A percentile compares a stretch with the other conserved stretches of the same genome.
phyloP scores from a whole-genome alignment of 2,797 vertebrate genomes.

The Lophotriccus pileatus region DNA sequence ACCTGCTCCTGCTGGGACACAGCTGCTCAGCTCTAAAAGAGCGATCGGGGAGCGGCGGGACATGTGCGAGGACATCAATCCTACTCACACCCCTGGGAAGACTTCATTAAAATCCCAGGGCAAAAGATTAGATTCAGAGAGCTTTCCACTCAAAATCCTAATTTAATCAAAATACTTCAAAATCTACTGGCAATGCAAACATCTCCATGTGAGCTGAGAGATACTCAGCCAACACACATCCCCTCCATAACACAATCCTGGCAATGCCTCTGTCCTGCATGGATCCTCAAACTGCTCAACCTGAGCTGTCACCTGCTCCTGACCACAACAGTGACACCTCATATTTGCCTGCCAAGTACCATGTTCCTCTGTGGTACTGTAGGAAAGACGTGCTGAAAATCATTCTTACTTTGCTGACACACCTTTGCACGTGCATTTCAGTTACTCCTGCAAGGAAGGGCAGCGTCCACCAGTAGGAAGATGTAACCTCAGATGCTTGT shows the following conservation, averaged over 20 bases:
- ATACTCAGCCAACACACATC: neutral
- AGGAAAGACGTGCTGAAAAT: neutral
- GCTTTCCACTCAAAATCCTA: slow-evolving; percentile 11
- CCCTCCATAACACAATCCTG: accelerated
- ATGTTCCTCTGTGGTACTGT: neutral
- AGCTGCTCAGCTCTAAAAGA: slow-evolving; percentile 42
- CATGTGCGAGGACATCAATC: slow-evolving; percentile 25
- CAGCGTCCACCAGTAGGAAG: neutral
- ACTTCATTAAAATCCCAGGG: slow-evolving; percentile 43
- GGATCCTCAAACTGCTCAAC: accelerated
- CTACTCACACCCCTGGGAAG: slow-evolving; percentile 40
- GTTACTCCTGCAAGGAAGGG: neutral
- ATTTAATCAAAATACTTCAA: slow-evolving; percentile 33
- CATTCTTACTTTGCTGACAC: neutral
- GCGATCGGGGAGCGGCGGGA: neutral
- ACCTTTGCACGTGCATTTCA: neutral
- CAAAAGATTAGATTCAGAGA: neutral
- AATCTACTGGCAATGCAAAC: neutral
- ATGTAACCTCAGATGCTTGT: neutral
- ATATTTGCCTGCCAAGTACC: neutral
- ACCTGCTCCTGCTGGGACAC: slow-evolving; percentile 61
- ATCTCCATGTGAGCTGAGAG: neutral
- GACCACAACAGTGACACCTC: neutral
- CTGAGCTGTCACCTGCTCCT: neutral
- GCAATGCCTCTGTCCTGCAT: accelerated